Percentiles rank a stretch among this genome's conserved stretches.
phyloP scores from a whole-genome alignment of 2,797 vertebrate species.

The Gymnocypris eckloni region DNA sequence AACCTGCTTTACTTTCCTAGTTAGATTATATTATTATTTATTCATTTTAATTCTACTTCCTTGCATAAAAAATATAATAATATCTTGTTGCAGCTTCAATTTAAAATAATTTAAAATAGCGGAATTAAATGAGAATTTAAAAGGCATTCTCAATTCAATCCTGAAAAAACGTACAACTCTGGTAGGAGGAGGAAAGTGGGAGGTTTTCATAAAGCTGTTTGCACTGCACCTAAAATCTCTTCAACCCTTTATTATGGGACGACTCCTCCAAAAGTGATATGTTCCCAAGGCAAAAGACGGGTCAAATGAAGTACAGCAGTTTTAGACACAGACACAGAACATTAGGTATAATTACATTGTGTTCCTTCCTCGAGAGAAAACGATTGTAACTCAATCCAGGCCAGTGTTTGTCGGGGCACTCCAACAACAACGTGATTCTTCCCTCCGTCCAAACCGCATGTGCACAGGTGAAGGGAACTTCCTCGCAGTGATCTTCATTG shows the following conservation, averaged over 20 bases:
- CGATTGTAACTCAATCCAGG: conserved; percentile 34
- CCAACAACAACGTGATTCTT: conserved; percentile 29
- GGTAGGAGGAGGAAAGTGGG: neutral
- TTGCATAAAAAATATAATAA: neutral
- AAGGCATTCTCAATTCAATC: neutral
- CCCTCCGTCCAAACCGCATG: conserved; percentile 64
- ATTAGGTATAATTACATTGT: conserved; percentile 25
- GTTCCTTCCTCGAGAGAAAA: conserved; percentile 40
- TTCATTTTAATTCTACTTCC: neutral
- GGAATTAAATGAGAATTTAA: neutral
- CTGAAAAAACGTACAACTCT: neutral
- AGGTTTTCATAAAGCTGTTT: neutral
- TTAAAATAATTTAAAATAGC: neutral
- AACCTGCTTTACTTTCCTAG: neutral
- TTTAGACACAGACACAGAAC: conserved; percentile 10
- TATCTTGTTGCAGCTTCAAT: neutral
- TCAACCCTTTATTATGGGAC: neutral
- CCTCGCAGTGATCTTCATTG: conserved; percentile 65
- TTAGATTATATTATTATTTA: neutral
- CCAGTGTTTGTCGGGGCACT: conserved; percentile 23
- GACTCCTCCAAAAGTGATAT: neutral
- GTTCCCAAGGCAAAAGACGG: neutral
- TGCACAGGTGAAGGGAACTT: conserved; percentile 67
- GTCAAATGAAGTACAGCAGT: conserved; percentile 16
- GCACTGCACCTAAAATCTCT: neutral